These are phyloP conservation scores for Mya arenaria DNA, from an alignment of 1,140 invertebrate species.

Conservation along the genomic window DNA sequence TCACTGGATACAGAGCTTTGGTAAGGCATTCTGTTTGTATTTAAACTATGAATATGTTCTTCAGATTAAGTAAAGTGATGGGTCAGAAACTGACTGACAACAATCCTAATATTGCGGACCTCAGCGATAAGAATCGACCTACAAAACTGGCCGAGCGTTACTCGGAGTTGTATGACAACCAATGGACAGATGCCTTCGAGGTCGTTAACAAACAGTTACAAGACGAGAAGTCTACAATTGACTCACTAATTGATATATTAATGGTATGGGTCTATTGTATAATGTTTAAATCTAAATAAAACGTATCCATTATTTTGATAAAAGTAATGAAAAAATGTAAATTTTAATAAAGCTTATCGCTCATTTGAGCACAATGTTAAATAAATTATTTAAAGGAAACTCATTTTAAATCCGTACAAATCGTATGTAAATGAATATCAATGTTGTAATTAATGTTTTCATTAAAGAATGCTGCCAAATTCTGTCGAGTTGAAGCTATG, in stretches of 20 bases:
- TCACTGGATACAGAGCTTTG: too few relatives aligned
- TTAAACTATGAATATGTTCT: too few relatives aligned
- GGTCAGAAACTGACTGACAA: not conserved
- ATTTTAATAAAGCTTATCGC: not conserved
- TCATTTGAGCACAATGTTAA: not conserved
- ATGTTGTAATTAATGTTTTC: too few relatives aligned
- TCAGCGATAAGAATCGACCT: slow-evolving; percentile 15
- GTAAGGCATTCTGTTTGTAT: too few relatives aligned
- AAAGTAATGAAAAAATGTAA: not conserved
- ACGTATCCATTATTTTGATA: too few relatives aligned
- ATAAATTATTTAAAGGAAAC: too few relatives aligned
- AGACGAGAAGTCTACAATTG: not conserved
- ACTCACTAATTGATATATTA: not conserved
- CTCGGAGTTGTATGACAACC: slow-evolving; percentile 14
- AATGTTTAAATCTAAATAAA: too few relatives aligned
- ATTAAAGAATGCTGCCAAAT: not conserved
- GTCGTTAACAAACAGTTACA: not conserved
- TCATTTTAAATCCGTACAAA: too few relatives aligned
- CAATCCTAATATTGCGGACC: not conserved
- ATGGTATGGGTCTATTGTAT: not conserved
- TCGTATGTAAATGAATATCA: too few relatives aligned
- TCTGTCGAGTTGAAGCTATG: not conserved
- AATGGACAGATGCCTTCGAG: slow-evolving; percentile 23
- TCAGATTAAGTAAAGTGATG: slow-evolving; percentile 9
- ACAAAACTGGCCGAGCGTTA: not conserved